These are phyloP conservation scores for Hypsibius dujardini DNA, from an alignment of 1,140 invertebrate genomes.

Conservation along the genomic window DNA sequence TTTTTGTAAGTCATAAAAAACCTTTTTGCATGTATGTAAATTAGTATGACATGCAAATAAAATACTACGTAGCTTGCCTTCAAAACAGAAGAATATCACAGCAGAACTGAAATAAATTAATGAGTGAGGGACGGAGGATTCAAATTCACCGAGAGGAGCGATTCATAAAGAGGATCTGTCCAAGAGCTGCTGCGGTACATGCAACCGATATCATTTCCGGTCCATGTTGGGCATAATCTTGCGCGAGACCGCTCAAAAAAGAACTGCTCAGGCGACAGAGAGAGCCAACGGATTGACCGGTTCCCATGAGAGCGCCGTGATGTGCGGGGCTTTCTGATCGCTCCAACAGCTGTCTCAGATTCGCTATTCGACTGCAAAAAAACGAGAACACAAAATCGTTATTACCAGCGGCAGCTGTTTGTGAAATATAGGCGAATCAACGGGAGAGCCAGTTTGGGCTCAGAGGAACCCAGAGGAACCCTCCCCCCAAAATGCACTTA, in stretches of 20 bases:
- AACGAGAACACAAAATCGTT: background rate
- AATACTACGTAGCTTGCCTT: too few species aligned
- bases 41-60: too few species aligned
- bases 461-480: too few species aligned
- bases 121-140: too few species aligned
- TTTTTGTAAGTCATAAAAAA: too few species aligned
- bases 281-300: background rate
- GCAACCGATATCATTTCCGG: background rate
- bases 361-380: background rate
- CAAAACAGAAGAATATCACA: too few species aligned
- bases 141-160: too few species aligned
- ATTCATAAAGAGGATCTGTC: background rate
- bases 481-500: background rate
- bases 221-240: background rate
- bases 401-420: too few species aligned
- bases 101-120: too few species aligned
- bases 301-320: constrained; percentile 4
- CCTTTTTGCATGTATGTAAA: too few species aligned
- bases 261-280: background rate
- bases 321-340: background rate
- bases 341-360: constrained; percentile 3
- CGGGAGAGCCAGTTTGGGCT: background rate
- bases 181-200: background rate
- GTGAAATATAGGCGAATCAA: background rate
- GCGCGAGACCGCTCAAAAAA: background rate